Evolutionary conservation across 2,888 invertebrate species (phyloP).

Genomic region (Tipula confusa): DNA sequence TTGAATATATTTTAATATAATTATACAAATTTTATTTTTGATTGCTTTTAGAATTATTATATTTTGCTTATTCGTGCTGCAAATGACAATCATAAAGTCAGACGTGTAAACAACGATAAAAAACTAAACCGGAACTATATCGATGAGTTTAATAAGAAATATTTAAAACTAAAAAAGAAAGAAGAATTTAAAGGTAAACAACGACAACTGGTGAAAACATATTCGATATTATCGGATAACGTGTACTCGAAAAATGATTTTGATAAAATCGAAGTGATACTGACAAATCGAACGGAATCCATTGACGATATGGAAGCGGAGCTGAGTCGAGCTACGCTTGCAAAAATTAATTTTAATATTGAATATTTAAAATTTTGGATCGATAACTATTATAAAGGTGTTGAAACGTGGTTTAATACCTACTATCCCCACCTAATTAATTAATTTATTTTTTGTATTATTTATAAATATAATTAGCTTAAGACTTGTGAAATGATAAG

Average conservation of each 20-base stretch:
- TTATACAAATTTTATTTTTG: not conserved
- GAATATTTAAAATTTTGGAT: not conserved
- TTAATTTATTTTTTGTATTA: not conserved
- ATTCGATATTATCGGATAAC: not conserved
- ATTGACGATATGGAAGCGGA: not conserved
- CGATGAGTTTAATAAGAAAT: not conserved
- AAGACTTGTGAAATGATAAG: too few relatives aligned
- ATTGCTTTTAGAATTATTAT: not conserved
- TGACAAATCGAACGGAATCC: not conserved
- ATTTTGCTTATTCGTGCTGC: not conserved
- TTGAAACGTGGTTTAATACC: not conserved
- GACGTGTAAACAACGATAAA: not conserved
- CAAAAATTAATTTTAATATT: not conserved
- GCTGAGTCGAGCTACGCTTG: not conserved
- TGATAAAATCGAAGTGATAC: not conserved
- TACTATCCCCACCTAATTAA: not conserved
- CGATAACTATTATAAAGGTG: not conserved
- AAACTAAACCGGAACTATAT: not conserved
- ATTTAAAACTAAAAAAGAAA: not conserved
- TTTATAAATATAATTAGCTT: too few relatives aligned
- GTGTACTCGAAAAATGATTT: not conserved
- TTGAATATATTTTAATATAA: not conserved
- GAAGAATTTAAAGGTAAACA: not conserved
- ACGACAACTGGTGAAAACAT: not conserved
- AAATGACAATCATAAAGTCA: not conserved